A percentile compares a stretch with the other conserved stretches of the same genome.
These are phyloP conservation scores for Vanessa atalanta DNA, from an alignment of 1,140 invertebrate species.

Conservation along the genomic window DNA sequence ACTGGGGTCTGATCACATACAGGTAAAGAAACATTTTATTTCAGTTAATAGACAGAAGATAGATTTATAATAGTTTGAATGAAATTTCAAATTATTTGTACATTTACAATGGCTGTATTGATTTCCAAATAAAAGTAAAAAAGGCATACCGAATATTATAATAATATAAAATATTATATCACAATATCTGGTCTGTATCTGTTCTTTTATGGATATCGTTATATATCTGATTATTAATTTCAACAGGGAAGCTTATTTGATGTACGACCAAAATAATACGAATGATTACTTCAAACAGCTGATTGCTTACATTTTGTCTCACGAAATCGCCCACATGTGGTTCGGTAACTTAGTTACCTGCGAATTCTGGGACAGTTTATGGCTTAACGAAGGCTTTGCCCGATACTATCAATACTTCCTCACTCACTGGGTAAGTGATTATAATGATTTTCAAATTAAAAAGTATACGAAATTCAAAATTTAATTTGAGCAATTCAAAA, in stretches of 20 bases:
- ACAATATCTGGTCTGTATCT: too few relatives aligned
- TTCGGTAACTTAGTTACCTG: slow-evolving; percentile 86
- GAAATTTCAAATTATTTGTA: too few relatives aligned
- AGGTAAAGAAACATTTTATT: slow-evolving; percentile 44
- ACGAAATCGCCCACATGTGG: slow-evolving; percentile 86
- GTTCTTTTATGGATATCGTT: too few relatives aligned
- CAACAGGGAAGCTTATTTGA: slow-evolving; percentile 82
- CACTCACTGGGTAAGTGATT: slow-evolving; percentile 62
- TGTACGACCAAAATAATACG: slow-evolving; percentile 78
- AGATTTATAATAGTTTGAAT: too few relatives aligned
- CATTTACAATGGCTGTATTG: too few relatives aligned
- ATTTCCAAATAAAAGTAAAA: too few relatives aligned
- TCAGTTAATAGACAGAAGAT: too few relatives aligned
- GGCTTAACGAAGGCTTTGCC: slow-evolving; percentile 88
- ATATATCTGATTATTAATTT: slow-evolving; percentile 8
- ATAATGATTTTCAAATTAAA: neutral
- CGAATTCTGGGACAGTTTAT: slow-evolving; percentile 85
- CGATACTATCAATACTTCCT: slow-evolving; percentile 85
- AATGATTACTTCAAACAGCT: slow-evolving; percentile 78
- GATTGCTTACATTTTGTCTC: slow-evolving; percentile 82
- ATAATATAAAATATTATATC: too few relatives aligned
- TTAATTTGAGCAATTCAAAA: too few relatives aligned
- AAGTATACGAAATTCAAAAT: too few relatives aligned
- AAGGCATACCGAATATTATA: too few relatives aligned
- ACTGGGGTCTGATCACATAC: slow-evolving; percentile 66